Evolutionary conservation across 1,140 invertebrate genomes (phyloP), one percentile per base, ranked within the genome.

Genomic region (Harpegnathos saltator): DNA sequence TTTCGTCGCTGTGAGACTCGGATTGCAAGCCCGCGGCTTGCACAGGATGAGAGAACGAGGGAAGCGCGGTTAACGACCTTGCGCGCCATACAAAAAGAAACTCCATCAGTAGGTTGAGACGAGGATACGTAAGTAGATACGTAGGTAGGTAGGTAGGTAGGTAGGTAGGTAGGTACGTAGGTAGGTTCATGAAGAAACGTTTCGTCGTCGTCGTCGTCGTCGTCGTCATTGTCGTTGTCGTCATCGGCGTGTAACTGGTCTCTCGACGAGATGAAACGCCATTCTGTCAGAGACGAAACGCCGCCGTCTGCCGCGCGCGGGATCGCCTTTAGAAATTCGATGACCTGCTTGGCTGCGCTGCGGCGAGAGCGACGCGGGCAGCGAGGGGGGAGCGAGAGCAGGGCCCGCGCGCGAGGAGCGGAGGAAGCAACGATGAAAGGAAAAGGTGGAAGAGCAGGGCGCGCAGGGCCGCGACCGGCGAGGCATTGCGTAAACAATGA

Each of bases 401-500:
- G 22, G 26, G 22, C 11, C 11, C 7, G 38, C 11, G 0, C 7
- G 38, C 38, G 38, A n/a, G 54, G 1, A 17, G 9, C 19, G 0
- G 33, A 85, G 59, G 54, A 68, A 84, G 68, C 48, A 71, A 29
- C 33, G 19, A 59, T n/a, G 62, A 59, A 75, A 84, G 48, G 26
- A 86, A 86, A 54, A 72, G 38, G 44, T 65, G 26, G 73, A 75
- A 44, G 54, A 61, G 62, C 82, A 81, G 84, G 66, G 50, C 83
- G 50, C 83, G 82, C 72, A 14, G 77, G 75, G 80, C 86, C 81
- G 85, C 82, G 87, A 33, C 29, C 85, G 87, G 85, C 86, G 62
- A 83, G 56, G 80, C 82, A 90, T 91, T 85, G 89, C 89, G 91
- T 91, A 92, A 92, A 91, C 90, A 92, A 91, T 91, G 62, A 89